Evolutionary conservation across 2,797 vertebrate genomes (phyloP), one percentile per base, ranked within the genome.

Genomic region (Lacerta viridis): DNA sequence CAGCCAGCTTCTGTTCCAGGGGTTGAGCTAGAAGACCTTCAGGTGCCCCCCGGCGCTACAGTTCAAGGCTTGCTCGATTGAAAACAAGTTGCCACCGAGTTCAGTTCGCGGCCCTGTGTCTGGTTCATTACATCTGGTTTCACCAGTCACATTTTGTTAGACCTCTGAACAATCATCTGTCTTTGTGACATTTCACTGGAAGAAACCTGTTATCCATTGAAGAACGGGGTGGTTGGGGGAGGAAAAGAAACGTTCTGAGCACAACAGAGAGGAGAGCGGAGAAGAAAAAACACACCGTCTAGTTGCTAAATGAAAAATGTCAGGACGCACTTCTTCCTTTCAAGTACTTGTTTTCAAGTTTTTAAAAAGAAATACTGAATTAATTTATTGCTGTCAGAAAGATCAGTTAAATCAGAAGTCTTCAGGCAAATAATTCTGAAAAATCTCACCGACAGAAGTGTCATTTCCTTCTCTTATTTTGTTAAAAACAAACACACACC

Each of bases 271-370:
- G 8, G 2, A 0, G 69, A 39, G n/a, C 0, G 0, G 84, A 87
- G 90, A 91, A 90, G 90, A 76, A 29, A 87, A 87, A 91, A 90
- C 10, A 15, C 50, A 88, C 87, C 20, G 46, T 41, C 82, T 89
- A 33, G 39, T 87, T 39, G 90, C 7, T 75, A 85, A 91, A 43
- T 0, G 41, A 18, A 85, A 92, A 96, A 95, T 94, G 95, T 94
- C 93, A 93, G 46, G 87, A 66, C 85, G 23, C 90, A 68, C 75
- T 80, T 59, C 82, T 93, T 41, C 1, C 41, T 15, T 64, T 64
- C 61, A 64, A 64, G 61, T 64, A 80, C 87, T 88, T 87, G 89
- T 92, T 90, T 94, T 91, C 90, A 87, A 93, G 80, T 80, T 33
- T 33, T 33, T 36, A 39, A 23, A 15, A 90, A 94, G 10, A 71